Base-by-base conservation (phyloP, 92 coral and sea anemone species). In the Phenganax subtilis region DNA sequence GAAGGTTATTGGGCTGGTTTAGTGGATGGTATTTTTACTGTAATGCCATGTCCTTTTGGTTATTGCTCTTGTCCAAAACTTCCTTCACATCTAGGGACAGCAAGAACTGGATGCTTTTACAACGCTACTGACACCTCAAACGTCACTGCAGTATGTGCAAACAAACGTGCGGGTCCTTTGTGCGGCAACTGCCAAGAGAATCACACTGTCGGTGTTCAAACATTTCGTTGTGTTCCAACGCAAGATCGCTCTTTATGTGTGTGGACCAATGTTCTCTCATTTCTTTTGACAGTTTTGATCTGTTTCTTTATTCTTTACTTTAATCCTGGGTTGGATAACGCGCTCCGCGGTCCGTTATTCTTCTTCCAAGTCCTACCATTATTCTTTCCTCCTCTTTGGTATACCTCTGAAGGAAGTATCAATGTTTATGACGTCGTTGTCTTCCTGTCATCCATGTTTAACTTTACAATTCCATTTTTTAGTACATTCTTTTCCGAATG, bases 341-440 rank as follows among this genome's bases (percentile, higher is more conserved):
- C 90, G 20, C 96, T 96, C 14, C 96, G 97, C 7, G 99, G 97
- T 6, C 99, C 99, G 27, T 85, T 96, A 67, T 96, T 96, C 82
- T 93, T 92, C 75, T 96, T 96, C 80, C 99, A 96, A 78, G 89
- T 96, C 63, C 91, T 96, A 55, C 97, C 99, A 10, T 89, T 92
- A 58, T 77, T 96, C 47, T 89, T 92, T 51, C 67, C 82, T 16
- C 97, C 96, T 0, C 57, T 52, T 37, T 52, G 29, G 6, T 66
- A 66, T 66, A 58, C 81, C 7, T 30, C 82, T 0, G 3, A 77
- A 16, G 71, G 20, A 16, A 87, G 75, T 65, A 87, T 80, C 27
- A 69, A 75, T n/a, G 94, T 90, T 51, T 97, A 92, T n/a, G 55
- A 70, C 9, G 75, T 87, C 7, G 91, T 92, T 27, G 10, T 82